These are phyloP conservation scores for Aphis gossypii DNA, from an alignment of 1,140 invertebrate species.

Conservation along the genomic window DNA sequence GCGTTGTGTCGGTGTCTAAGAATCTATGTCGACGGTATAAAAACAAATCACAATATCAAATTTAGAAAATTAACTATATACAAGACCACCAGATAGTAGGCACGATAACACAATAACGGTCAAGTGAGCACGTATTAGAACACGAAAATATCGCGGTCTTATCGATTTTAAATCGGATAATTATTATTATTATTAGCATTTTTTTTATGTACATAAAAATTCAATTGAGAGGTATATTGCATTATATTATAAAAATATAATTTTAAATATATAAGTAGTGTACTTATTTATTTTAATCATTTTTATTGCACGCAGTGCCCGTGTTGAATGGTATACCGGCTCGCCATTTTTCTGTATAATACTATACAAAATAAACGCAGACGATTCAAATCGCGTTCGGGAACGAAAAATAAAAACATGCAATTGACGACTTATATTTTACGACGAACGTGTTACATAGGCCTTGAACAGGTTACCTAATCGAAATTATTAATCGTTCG, in stretches of 20 bases:
- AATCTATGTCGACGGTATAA: neutral
- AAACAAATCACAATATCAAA: neutral
- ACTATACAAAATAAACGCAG: neutral
- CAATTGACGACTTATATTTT: neutral
- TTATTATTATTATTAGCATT: neutral
- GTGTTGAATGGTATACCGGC: neutral
- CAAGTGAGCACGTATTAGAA: neutral
- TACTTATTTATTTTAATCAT: neutral
- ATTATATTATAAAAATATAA: neutral
- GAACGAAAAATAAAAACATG: neutral
- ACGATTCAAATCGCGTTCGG: neutral
- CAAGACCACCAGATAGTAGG: neutral
- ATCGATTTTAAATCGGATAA: neutral
- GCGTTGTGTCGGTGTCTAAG: neutral
- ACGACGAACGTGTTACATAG: neutral
- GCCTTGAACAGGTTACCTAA: neutral
- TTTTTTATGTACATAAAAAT: neutral
- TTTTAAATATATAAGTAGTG: neutral
- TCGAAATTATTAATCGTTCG: neutral
- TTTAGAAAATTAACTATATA: neutral
- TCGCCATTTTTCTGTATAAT: neutral
- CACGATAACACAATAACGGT: slow-evolving; percentile 1
- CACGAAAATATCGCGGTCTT: neutral
- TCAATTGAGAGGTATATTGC: neutral
- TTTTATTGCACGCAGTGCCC: neutral